phyloP scores from a whole-genome alignment of 2,888 invertebrate genomes.

The Parapristionchus giblindavisi region DNA sequence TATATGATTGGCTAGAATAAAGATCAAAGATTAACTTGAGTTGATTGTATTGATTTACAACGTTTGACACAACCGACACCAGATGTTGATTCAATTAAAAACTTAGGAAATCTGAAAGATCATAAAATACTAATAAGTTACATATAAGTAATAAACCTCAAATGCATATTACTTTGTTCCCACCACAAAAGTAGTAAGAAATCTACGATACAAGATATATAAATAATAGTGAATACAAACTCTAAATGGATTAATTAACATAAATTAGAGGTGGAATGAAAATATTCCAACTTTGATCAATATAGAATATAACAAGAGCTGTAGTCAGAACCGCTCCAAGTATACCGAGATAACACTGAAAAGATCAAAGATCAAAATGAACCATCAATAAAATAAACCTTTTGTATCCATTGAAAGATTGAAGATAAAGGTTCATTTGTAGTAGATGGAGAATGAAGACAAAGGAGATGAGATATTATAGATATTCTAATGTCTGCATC shows the following conservation, averaged over 20 bases:
- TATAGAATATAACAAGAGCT: background rate
- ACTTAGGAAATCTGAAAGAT: constrained; percentile 11
- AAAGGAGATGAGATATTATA: constrained; percentile 10
- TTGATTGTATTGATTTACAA: background rate
- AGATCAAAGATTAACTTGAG: background rate
- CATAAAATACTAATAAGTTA: background rate
- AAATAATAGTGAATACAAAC: background rate
- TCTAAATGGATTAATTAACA: background rate
- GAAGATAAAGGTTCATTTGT: background rate
- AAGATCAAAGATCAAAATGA: background rate
- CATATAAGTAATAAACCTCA: background rate
- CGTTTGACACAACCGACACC: constrained; percentile 23
- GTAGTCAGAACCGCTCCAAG: background rate
- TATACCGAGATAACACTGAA: constrained; percentile 28
- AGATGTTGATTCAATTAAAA: constrained; percentile 15
- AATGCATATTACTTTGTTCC: background rate
- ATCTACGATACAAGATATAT: constrained; percentile 8
- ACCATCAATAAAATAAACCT: background rate
- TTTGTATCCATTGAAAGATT: constrained; percentile 2
- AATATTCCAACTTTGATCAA: background rate
- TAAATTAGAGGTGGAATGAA: background rate
- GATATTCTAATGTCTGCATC: background rate
- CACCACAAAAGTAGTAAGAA: constrained; percentile 18
- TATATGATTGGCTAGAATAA: background rate
- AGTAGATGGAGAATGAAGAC: constrained; percentile 6